These are phyloP conservation scores for Haliaeetus vocifer DNA, from an alignment of 2,797 vertebrate species.

Conservation along the genomic window DNA sequence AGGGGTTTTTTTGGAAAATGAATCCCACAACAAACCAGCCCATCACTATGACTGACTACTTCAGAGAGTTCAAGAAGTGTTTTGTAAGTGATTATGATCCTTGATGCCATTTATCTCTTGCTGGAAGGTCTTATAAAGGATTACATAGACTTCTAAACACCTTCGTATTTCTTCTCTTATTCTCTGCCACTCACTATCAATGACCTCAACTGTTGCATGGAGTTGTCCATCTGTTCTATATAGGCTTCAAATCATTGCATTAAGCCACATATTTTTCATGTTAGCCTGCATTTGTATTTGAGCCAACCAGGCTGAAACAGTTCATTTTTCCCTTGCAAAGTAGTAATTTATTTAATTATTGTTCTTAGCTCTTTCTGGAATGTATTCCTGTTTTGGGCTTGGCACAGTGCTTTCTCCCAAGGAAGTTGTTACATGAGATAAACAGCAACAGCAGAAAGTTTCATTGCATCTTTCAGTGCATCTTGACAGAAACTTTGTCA, in stretches of 20 bases:
- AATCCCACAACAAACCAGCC: neutral
- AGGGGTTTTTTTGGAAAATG: accelerated
- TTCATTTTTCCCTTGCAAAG: neutral
- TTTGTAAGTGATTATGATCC: neutral
- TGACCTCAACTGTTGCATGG: neutral
- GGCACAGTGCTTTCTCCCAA: neutral
- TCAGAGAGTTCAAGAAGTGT: neutral
- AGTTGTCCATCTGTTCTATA: neutral
- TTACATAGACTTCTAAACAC: neutral
- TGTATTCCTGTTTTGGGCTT: neutral
- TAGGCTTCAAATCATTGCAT: neutral
- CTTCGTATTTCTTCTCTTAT: neutral
- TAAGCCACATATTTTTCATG: neutral
- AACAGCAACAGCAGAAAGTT: neutral
- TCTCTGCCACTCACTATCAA: neutral
- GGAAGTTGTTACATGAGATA: neutral
- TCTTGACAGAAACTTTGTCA: neutral
- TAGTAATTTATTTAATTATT: neutral
- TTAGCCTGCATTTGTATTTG: neutral
- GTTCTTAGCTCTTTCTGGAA: neutral
- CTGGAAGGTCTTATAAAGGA: neutral
- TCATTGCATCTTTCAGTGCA: neutral
- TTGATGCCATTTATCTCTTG: neutral
- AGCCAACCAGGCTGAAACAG: neutral
- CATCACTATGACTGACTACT: neutral